Evolutionary conservation across 2,797 vertebrate species (phyloP), one percentile per base, ranked within the genome.

Genomic region (Hyperoplus immaculatus): DNA sequence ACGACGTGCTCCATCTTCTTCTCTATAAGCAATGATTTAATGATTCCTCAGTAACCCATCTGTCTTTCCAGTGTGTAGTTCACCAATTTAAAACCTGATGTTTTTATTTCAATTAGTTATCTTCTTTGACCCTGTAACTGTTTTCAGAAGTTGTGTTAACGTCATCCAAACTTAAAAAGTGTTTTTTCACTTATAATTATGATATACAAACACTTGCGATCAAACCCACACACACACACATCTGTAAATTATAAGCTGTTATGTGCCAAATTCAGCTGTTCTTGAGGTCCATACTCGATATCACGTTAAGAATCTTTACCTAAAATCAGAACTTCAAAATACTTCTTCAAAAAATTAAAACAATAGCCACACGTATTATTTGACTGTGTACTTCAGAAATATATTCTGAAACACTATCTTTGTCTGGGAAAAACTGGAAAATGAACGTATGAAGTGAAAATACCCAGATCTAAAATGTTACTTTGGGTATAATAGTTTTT

Each of bases 11-110:
- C 36, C 6, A 70, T 38, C 12, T 49, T 49, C 66, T 76, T 65
- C 63, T 61, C 45, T 1, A 15, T 54, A 61, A 42, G 50, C 39
- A 71, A 47, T n/a, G 45, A 64, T 67, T 58, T 51, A 15, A 15
- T 8, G 8, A 18, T 38, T 72, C 29, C 54, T 71, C 59, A 78
- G 60, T 73, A 66, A 69, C 67, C 38, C 50, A 29, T 18, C 16
- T 39, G 6, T 39, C n/a, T 29, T 43, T 65, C 63, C 49, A 80
- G 71, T 70, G 60, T 50, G 38, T 5, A 55, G 58, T 58, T 61
- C 29, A 61, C 65, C 13, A 4, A 63, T 59, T 76, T 14, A 61
- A 69, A 74, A 74, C 13, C n/a, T 51, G 69, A 3, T 53, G 21
- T 50, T 59, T 39, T 51, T 6, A 59, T 59, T 43, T 53, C 3